Evolutionary conservation across 2,888 invertebrate species (phyloP), one percentile per base, ranked within the genome.

Genomic region (Beris morrisii): DNA sequence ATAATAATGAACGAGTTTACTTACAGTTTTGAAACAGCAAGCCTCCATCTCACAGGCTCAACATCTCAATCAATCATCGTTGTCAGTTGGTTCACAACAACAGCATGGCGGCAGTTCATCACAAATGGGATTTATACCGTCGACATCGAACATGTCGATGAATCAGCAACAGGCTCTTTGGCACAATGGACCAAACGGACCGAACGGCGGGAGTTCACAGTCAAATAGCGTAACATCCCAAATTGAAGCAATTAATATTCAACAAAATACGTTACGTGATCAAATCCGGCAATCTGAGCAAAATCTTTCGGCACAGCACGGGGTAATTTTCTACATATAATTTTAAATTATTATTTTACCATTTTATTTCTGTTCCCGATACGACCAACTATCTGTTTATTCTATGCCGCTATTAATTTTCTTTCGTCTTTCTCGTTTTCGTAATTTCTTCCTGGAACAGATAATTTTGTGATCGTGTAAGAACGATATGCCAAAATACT

Each of bases 251-350:
- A 78, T 91, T 75, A 84, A 86, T 75, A 85, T 87, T 72, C 95
- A 95, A 81, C 92, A 95, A 80, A 88, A 87, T 76, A 85, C 88
- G 71, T 83, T 95, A 71, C 90, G 92, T 77, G 95, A 95, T 77
- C 95, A 98, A 84, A 93, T 98, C 70, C 88, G 89, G 73, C 96
- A 97, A 80, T 97, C 97, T 75, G 98, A 98, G 81, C 91, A 89
- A 76, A 99, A 99, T 84, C 85, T 99, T 71, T 89, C 91, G 74
- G 97, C 97, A 64, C 98, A 99, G 78, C 95, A 97, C 80, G 88
- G 94, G 77, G 94, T 93, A 75, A 82, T 86, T 68, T 61, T 54
- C 46, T 58, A 30, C 48, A 64, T 57, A 64, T 57, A 52, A 59
- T 28, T 38, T 57, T 55, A 43, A 22, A 44, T 45, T 28, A 9